Percentiles rank a stretch among this genome's conserved stretches.
phyloP scores from a whole-genome alignment of 2,888 invertebrate genomes.

The Xestia c-nigrum region DNA sequence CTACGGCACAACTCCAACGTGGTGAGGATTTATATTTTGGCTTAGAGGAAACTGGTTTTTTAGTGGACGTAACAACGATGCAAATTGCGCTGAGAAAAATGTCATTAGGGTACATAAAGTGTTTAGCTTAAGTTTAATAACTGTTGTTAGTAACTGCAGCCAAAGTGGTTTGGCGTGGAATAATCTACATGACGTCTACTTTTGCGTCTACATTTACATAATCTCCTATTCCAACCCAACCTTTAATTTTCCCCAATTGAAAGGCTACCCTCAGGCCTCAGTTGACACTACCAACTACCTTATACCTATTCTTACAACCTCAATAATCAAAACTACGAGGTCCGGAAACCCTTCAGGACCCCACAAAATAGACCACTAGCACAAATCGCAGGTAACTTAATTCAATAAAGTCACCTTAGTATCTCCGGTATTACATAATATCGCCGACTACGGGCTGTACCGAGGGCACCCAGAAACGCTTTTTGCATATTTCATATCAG shows the following conservation, averaged over 20 bases:
- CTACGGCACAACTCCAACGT: slow-evolving; percentile 5
- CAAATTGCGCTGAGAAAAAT: slow-evolving; percentile 39
- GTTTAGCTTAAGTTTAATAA: slow-evolving; percentile 21
- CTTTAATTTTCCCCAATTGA: background rate
- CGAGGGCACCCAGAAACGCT: slow-evolving; percentile 67
- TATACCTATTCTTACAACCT: background rate
- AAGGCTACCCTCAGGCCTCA: background rate
- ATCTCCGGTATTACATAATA: slow-evolving; percentile 54
- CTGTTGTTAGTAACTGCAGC: background rate
- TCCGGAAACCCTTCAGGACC: slow-evolving; percentile 20
- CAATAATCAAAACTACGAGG: slow-evolving; percentile 9
- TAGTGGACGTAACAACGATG: slow-evolving; percentile 31
- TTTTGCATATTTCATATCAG: slow-evolving; percentile 76
- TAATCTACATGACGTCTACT: background rate
- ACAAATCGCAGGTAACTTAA: slow-evolving; percentile 61
- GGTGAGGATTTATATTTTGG: slow-evolving; percentile 29
- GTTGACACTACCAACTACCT: background rate
- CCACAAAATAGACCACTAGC: slow-evolving; percentile 33
- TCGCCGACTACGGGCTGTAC: slow-evolving; percentile 45
- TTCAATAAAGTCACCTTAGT: slow-evolving; percentile 68
- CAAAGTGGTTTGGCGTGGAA: background rate
- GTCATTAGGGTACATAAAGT: background rate
- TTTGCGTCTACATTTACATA: background rate
- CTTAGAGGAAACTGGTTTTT: slow-evolving; percentile 24
- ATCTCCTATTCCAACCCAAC: background rate